These are phyloP conservation scores for Lynx canadensis DNA, from an alignment of 2,113 vertebrate genomes.

Conservation along the genomic window DNA sequence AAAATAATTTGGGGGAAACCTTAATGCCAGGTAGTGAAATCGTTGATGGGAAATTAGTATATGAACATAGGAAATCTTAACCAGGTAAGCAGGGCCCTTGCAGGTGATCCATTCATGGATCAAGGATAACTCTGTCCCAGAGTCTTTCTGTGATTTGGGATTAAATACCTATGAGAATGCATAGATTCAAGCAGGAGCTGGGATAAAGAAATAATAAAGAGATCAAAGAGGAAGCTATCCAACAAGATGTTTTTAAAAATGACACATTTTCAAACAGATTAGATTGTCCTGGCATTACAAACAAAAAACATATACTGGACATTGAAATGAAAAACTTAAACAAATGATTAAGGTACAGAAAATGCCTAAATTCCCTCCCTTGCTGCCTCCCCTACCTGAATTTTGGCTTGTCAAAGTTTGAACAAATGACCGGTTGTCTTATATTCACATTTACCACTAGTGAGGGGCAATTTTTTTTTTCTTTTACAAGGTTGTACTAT, in stretches of 20 bases:
- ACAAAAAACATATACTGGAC: background rate
- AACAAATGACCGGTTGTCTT: background rate
- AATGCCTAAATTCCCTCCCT: background rate
- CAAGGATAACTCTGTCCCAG: background rate
- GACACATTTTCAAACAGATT: slow-evolving; percentile 70
- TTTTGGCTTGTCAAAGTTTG: background rate
- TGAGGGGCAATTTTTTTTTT: background rate
- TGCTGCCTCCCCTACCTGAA: background rate
- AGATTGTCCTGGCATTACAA: slow-evolving; percentile 65
- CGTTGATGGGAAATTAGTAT: background rate
- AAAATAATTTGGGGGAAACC: background rate
- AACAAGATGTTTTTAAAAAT: slow-evolving; percentile 74
- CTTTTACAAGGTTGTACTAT: background rate
- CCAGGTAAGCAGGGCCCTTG: background rate
- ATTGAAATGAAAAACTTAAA: background rate
- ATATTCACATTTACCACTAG: background rate
- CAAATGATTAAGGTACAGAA: background rate
- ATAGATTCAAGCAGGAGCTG: slow-evolving; percentile 31
- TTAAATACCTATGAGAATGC: slow-evolving; percentile 39
- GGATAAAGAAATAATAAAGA: slow-evolving; percentile 77
- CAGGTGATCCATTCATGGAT: background rate
- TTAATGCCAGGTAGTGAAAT: background rate
- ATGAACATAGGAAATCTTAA: background rate
- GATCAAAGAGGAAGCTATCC: slow-evolving; percentile 74
- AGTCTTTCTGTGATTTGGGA: background rate